These are phyloP conservation scores for Potamilus streckersoni DNA, from an alignment of 1,140 invertebrate species.

Conservation along the genomic window DNA sequence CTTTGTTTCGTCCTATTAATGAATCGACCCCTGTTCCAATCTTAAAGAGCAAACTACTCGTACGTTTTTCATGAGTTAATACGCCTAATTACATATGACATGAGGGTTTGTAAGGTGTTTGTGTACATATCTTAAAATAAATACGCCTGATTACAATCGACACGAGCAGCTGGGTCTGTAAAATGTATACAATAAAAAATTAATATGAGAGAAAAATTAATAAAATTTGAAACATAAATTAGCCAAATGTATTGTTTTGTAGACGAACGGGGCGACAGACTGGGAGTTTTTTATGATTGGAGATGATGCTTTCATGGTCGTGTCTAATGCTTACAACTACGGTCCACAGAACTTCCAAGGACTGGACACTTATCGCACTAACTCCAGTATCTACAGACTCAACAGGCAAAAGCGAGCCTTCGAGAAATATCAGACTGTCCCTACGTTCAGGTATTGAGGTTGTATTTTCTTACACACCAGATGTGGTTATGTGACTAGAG, in stretches of 20 bases:
- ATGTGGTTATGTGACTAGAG: background rate
- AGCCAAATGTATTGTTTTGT: conserved; percentile 14
- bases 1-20: too few species aligned
- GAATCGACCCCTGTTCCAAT: too few species aligned
- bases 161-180: too few species aligned
- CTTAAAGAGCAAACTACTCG: too few species aligned
- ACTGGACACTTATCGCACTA: conserved; percentile 54
- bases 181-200: too few species aligned
- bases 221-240: background rate
- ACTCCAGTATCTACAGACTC: conserved; percentile 62
- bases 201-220: background rate
- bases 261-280: conserved; percentile 65
- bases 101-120: too few species aligned
- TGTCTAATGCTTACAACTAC: conserved; percentile 65
- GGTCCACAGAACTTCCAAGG: conserved; percentile 59
- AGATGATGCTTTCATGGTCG: conserved; percentile 52
- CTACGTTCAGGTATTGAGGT: conserved; percentile 28
- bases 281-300: conserved; percentile 60
- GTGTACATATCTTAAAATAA: too few species aligned
- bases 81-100: too few species aligned
- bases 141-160: too few species aligned
- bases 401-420: conserved; percentile 52
- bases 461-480: background rate
- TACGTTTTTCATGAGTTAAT: too few species aligned
- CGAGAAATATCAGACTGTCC: conserved; percentile 57